Evolutionary conservation across 2,888 invertebrate genomes (phyloP).

Genomic region (Petrolisthes manimaculis): DNA sequence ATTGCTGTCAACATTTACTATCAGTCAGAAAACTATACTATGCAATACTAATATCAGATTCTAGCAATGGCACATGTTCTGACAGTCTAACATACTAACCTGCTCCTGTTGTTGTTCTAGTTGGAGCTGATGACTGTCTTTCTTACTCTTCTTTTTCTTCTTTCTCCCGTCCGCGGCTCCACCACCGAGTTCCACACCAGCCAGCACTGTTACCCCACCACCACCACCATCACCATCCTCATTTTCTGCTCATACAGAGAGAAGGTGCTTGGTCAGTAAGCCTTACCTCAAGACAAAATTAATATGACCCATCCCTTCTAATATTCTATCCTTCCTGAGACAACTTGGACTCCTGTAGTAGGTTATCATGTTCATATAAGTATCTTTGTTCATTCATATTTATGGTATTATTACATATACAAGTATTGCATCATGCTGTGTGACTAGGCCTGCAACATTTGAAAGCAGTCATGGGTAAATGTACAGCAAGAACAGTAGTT

Average conservation of each 20-base stretch:
- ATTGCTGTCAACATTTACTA: too few species aligned
- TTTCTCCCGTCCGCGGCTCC: constrained; percentile 12
- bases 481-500: too few species aligned
- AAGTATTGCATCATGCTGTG: too few species aligned
- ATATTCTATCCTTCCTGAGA: neutral
- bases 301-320: neutral
- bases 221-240: constrained; percentile 15
- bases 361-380: too few species aligned
- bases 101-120: constrained; percentile 34
- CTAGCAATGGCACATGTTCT: neutral
- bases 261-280: neutral
- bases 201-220: neutral
- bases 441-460: too few species aligned
- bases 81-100: neutral
- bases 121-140: constrained; percentile 30
- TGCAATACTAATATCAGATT: too few species aligned
- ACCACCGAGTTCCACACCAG: constrained; percentile 11
- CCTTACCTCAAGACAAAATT: neutral
- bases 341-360: too few species aligned
- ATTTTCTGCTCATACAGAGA: neutral
- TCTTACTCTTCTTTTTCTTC: constrained; percentile 37
- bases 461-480: too few species aligned
- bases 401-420: too few species aligned
- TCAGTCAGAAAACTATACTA: too few species aligned
- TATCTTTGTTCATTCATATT: too few species aligned